Evolutionary conservation across 2,888 invertebrate species (phyloP).

Genomic region (Pyrgus malvae): DNA sequence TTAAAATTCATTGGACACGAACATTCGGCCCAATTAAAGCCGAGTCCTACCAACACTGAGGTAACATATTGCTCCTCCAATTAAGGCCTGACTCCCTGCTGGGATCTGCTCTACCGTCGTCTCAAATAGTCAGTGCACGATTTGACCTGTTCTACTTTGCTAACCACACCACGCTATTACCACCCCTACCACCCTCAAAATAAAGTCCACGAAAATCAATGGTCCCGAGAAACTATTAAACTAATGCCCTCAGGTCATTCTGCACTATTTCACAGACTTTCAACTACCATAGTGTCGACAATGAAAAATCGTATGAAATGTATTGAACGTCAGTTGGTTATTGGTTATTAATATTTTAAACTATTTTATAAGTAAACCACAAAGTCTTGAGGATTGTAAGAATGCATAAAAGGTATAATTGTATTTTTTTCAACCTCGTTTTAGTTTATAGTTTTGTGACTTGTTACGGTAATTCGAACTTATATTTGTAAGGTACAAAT

Average conservation of each 20-base stretch:
- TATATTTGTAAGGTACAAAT: too few relatives aligned
- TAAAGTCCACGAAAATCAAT: conserved; percentile 37
- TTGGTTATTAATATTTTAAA: conserved; percentile 15
- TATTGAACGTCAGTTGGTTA: conserved; percentile 22
- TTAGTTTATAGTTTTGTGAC: too few relatives aligned
- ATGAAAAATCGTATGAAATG: conserved; percentile 55
- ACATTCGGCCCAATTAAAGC: conserved; percentile 47
- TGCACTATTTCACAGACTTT: conserved; percentile 60
- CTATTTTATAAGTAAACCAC: conserved; percentile 6
- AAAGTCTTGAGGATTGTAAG: background rate
- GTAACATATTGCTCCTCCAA: conserved; percentile 78
- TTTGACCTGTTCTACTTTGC: conserved; percentile 51
- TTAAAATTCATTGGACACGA: conserved; percentile 37
- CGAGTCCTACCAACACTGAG: conserved; percentile 47
- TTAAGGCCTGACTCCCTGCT: conserved; percentile 76
- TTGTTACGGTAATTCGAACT: too few relatives aligned
- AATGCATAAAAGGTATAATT: background rate
- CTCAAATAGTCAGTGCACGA: conserved; percentile 72
- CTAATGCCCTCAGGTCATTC: conserved; percentile 61
- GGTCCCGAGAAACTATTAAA: conserved; percentile 64
- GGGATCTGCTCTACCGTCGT: conserved; percentile 63
- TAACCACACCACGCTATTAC: conserved; percentile 32
- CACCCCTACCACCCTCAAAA: conserved; percentile 32
- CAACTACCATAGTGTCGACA: conserved; percentile 60
- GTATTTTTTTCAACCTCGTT: too few relatives aligned